phyloP scores from a whole-genome alignment of 2,113 vertebrate species.

The Chloropsis cyanopogon region DNA sequence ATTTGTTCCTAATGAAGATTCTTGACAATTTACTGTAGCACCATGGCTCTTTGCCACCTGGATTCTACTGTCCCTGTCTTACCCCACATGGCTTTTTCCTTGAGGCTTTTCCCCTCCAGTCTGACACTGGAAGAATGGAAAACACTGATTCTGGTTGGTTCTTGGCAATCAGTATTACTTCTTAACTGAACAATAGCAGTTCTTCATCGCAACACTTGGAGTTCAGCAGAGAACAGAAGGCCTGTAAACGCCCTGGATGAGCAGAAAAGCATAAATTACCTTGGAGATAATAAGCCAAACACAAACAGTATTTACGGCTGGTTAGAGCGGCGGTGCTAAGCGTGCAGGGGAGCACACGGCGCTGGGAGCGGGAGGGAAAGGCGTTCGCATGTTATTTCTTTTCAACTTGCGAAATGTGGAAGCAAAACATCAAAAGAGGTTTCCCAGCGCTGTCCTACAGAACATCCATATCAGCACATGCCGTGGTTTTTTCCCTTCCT shows the following conservation, averaged over 20 bases:
- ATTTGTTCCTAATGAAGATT: not conserved
- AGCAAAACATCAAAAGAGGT: not conserved
- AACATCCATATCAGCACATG: rapidly evolving
- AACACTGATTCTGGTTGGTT: not conserved
- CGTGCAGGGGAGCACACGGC: not conserved
- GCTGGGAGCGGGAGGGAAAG: not conserved
- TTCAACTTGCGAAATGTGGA: not conserved
- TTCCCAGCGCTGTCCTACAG: not conserved
- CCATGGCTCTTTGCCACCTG: not conserved
- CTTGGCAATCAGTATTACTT: not conserved
- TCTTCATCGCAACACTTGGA: not conserved
- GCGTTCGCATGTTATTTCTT: not conserved
- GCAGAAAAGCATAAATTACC: slow-evolving; percentile 17
- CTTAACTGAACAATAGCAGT: not conserved
- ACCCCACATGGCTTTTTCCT: not conserved
- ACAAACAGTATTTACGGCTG: slow-evolving; percentile 20
- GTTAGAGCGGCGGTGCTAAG: not conserved
- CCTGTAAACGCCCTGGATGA: not conserved
- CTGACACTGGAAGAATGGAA: not conserved
- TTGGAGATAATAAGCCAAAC: slow-evolving; percentile 3
- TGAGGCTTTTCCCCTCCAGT: not conserved
- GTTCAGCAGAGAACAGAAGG: not conserved
- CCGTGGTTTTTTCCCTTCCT: not conserved
- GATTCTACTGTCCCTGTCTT: not conserved
- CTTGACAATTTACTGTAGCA: not conserved